Evolutionary conservation across 1,140 invertebrate species (phyloP), one percentile per base, ranked within the genome.

Genomic region (Armadillidium nasatum): DNA sequence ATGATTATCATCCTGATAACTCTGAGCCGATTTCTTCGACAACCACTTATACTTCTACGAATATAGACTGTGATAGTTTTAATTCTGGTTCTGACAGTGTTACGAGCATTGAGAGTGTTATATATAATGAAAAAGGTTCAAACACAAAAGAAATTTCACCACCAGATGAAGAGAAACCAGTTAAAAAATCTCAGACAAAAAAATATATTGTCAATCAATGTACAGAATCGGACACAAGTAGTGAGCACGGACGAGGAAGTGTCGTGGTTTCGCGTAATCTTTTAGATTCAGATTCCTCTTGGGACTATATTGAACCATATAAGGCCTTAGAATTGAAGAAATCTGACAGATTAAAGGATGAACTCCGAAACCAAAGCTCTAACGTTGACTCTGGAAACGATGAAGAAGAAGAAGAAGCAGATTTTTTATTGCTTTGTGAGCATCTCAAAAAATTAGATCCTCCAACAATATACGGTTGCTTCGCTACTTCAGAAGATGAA

Each of bases 41-140:
- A 33, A n/a, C n/a, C 23, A 71, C 60, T 22, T 69, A 74, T 74
- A 77, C 72, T 46, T 73, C 72, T 68, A 72, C 66, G 21, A 80
- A 50, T 43, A 46, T 69, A 67, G 70, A 71, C 72, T 68, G 71
- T n/a, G 75, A 74, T 9, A 79, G 73, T 44, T 60, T 72, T 11
- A 76, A 80, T 54, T 82, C 82, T 22, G 81, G 81, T 72, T 76
- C 81, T 11, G 81, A 80, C 21, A 83, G 82, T 70, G 68, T 80
- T 6, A 80, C 80, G 66, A 83, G 82, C 72, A 72, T 82, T 23
- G 81, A 80, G 75, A 82, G 82, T 67, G 82, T 81, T 43, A 82
- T 82, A 69, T 82, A 78, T 74, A 81, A 79, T 66, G 82, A 79
- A 4, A 50, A 73, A 44, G 71, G 33, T n/a, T 72, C 22, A 74